phyloP scores from a whole-genome alignment of 2,113 vertebrate genomes.

The Limanda limanda region DNA sequence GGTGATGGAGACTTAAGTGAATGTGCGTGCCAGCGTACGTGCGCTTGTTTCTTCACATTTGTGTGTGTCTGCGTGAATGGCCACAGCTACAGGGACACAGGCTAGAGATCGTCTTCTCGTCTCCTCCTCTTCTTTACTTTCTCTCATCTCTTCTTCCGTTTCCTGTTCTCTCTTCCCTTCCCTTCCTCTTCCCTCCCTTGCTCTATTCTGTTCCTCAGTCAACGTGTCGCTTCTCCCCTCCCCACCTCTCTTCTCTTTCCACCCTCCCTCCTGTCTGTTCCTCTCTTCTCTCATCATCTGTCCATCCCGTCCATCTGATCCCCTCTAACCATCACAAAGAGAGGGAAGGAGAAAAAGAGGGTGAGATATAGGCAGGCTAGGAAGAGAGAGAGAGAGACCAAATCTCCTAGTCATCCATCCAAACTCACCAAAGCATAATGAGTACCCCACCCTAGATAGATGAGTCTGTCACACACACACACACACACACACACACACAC shows the following conservation, averaged over 20 bases:
- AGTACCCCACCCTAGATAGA: conserved; percentile 40
- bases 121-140: not conserved
- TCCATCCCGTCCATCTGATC: not conserved
- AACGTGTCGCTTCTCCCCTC: not conserved
- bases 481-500: not conserved
- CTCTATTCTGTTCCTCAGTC: too few species aligned
- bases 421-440: conserved; percentile 48
- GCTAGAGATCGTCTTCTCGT: too few species aligned
- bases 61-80: conserved; percentile 15
- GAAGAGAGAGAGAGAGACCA: not conserved
- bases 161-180: not conserved
- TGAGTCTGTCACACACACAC: conserved; percentile 24
- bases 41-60: not conserved
- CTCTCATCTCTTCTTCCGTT: not conserved
- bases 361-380: not conserved
- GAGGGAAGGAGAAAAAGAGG: not conserved
- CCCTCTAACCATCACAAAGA: conserved; percentile 19
- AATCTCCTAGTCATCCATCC: conserved; percentile 36
- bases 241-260: not conserved
- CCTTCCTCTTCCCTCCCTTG: too few species aligned
- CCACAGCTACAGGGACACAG: not conserved
- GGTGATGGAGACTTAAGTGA: conserved; percentile 47
- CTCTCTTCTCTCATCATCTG: not conserved
- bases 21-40: not conserved
- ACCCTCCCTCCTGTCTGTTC: too few species aligned